A percentile compares a stretch with the other conserved stretches of the same genome.
These are phyloP conservation scores for Cryptocephalus primarius DNA, from an alignment of 2,888 invertebrate genomes.

Conservation along the genomic window DNA sequence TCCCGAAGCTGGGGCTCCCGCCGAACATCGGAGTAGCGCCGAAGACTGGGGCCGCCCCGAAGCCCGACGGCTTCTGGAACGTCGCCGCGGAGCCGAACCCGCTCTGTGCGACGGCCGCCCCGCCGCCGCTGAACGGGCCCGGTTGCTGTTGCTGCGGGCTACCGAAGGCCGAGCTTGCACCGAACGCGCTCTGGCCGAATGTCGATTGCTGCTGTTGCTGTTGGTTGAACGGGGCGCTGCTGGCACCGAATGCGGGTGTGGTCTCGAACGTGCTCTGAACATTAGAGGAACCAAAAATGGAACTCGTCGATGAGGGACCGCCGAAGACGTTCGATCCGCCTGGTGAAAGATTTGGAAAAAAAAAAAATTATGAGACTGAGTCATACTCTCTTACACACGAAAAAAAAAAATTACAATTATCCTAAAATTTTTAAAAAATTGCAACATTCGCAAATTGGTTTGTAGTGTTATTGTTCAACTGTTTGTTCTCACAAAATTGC, in stretches of 20 bases:
- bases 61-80: constrained; percentile 28
- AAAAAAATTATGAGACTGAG: too few species aligned
- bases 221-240: constrained; percentile 11
- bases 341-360: background rate
- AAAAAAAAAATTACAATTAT: too few species aligned
- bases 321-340: background rate
- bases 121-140: constrained; percentile 32
- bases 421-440: too few species aligned
- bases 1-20: constrained; percentile 39
- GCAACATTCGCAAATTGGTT: too few species aligned
- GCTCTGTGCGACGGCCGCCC: constrained; percentile 31
- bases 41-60: constrained; percentile 29
- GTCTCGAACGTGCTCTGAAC: constrained; percentile 9
- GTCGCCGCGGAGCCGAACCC: constrained; percentile 33
- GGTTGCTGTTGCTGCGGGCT: constrained; percentile 10
- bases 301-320: background rate
- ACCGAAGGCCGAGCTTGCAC: constrained; percentile 15
- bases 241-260: background rate
- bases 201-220: constrained; percentile 13
- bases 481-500: too few species aligned
- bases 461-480: too few species aligned
- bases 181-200: constrained; percentile 25
- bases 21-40: constrained; percentile 39
- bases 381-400: too few species aligned
- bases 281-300: background rate